Evolutionary conservation across 2,113 vertebrate species (phyloP).

Genomic region (Poeciliopsis occidentalis): DNA sequence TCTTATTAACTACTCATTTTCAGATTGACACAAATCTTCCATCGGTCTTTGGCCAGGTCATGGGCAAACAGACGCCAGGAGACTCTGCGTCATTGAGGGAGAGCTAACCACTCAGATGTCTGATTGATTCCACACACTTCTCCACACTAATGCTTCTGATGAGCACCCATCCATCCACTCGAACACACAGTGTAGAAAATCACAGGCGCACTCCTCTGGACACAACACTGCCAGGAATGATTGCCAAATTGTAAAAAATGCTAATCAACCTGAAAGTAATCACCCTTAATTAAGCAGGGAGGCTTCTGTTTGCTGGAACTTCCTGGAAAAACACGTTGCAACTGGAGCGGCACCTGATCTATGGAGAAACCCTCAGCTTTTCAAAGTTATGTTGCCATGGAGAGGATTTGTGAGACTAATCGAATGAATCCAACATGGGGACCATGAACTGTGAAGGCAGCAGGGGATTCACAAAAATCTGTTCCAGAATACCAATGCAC

Average conservation of each 20-base stretch:
- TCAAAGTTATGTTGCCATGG: conserved; percentile 48
- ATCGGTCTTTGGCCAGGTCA: conserved; percentile 36
- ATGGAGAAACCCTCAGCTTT: conserved; percentile 43
- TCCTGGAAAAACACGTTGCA: conserved; percentile 51
- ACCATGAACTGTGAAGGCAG: conserved; percentile 12
- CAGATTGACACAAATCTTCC: conserved; percentile 30
- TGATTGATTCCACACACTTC: conserved; percentile 1
- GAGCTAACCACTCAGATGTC: conserved; percentile 18
- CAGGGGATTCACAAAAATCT: conserved; percentile 3
- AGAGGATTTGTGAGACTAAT: conserved; percentile 23
- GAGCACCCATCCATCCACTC: conserved; percentile 6
- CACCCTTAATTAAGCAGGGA: conserved; percentile 16
- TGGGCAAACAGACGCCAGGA: conserved; percentile 19
- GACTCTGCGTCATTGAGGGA: conserved; percentile 40
- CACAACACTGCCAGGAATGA: conserved; percentile 11
- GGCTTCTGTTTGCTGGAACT: conserved; percentile 51
- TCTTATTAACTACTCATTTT: conserved; percentile 15
- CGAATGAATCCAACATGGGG: not conserved
- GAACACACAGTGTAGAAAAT: conserved; percentile 9
- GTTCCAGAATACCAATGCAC: not conserved
- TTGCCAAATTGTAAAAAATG: not conserved
- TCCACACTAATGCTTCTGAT: not conserved
- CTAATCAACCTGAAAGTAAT: not conserved
- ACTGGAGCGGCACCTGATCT: conserved; percentile 54
- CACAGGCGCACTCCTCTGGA: conserved; percentile 12